These are phyloP conservation scores for Nycticorax nycticorax DNA, from an alignment of 2,113 vertebrate genomes.

Conservation along the genomic window DNA sequence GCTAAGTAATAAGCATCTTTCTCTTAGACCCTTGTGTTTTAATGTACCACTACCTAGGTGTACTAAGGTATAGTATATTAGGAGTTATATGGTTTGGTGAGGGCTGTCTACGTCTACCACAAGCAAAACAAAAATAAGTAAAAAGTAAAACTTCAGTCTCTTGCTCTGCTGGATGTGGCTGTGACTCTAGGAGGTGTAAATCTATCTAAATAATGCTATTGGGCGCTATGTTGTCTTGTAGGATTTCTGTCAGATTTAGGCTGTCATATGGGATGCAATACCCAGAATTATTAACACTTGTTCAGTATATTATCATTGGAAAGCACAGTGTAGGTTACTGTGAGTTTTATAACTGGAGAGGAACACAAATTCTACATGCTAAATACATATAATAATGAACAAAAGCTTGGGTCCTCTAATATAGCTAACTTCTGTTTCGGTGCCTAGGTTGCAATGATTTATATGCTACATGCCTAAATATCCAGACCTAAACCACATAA, in stretches of 20 bases:
- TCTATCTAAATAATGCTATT: neutral
- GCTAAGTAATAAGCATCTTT: neutral
- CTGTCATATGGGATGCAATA: neutral
- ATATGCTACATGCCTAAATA: neutral
- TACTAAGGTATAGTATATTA: neutral
- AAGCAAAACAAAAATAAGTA: neutral
- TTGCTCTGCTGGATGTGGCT: neutral
- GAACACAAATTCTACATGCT: neutral
- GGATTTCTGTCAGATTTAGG: neutral
- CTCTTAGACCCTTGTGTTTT: neutral
- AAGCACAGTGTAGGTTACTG: neutral
- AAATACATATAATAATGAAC: rapidly evolving
- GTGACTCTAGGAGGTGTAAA: neutral
- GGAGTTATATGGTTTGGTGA: neutral
- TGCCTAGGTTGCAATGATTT: neutral
- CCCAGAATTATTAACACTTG: neutral
- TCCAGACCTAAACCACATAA: neutral
- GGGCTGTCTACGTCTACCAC: neutral
- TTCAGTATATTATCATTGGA: neutral
- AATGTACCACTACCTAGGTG: neutral
- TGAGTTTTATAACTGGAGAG: neutral
- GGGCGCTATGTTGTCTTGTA: neutral
- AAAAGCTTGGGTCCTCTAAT: neutral
- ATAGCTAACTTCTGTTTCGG: neutral
- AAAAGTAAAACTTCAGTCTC: neutral